Percentiles rank a stretch among this genome's conserved stretches.
Conservation (phyloP, 2,113 vertebrate genomes). For the Psephotus haematonotus region DNA sequence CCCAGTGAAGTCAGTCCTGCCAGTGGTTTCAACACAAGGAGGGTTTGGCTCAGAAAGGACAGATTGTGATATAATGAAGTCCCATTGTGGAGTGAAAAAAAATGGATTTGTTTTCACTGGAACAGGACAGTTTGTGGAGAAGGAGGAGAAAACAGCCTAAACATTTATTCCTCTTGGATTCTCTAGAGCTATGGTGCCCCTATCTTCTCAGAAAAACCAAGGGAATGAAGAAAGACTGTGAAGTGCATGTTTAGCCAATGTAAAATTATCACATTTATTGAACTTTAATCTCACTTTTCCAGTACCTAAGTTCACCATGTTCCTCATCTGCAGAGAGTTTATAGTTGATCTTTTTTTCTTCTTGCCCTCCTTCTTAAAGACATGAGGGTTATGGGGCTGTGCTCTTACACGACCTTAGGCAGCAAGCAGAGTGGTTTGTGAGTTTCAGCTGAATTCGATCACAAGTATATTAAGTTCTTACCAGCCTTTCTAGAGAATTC, state of each 20-base stretch:
- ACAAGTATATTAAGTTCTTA: background rate
- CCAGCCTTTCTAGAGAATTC: background rate
- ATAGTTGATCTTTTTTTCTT: background rate
- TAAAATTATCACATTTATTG: background rate
- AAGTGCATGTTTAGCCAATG: background rate
- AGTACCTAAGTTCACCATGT: background rate
- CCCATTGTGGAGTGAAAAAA: background rate
- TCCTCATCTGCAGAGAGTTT: background rate
- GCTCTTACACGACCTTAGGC: background rate
- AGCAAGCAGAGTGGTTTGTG: background rate
- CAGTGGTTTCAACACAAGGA: constrained; percentile 24
- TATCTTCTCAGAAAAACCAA: background rate
- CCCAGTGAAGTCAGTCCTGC: background rate
- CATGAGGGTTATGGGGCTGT: background rate
- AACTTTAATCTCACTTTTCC: background rate
- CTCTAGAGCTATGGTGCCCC: background rate
- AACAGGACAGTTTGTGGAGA: background rate
- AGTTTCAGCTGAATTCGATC: background rate
- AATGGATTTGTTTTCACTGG: background rate
- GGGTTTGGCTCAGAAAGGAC: background rate
- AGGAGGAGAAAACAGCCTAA: background rate
- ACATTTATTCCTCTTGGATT: background rate
- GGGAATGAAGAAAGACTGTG: background rate
- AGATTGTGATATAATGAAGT: background rate
- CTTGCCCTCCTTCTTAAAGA: background rate